phyloP scores from a whole-genome alignment of 2,113 vertebrate genomes.

The Diglossa brunneiventris region DNA sequence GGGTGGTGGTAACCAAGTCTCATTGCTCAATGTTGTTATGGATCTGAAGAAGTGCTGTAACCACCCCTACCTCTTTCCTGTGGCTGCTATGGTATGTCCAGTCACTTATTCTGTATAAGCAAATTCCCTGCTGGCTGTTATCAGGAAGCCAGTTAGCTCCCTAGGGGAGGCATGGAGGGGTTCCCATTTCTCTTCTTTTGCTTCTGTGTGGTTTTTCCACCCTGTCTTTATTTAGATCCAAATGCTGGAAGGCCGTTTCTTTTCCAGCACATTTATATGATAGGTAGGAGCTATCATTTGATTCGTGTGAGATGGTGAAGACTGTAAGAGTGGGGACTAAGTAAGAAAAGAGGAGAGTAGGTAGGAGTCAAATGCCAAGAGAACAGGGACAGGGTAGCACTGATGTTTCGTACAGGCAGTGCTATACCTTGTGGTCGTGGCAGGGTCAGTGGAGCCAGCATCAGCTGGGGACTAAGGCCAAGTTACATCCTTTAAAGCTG shows the following conservation, averaged over 20 bases:
- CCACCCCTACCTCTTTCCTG: slow-evolving; percentile 96
- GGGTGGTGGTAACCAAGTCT: slow-evolving; percentile 95
- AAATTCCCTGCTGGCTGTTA: not conserved
- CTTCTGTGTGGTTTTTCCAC: not conserved
- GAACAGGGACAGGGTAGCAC: not conserved
- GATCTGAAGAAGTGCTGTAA: slow-evolving; percentile 99
- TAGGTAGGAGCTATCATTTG: not conserved
- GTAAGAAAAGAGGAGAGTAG: not conserved
- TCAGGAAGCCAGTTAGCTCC: not conserved
- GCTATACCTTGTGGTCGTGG: not conserved
- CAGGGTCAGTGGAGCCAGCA: not conserved
- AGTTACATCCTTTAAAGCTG: not conserved
- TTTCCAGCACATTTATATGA: not conserved
- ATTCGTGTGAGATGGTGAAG: not conserved
- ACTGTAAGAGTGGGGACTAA: not conserved
- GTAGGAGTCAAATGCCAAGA: not conserved
- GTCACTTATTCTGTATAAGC: not conserved
- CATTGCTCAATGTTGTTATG: slow-evolving; percentile 96
- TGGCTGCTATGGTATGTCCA: slow-evolving; percentile 86
- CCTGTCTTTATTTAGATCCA: not conserved
- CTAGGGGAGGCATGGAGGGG: not conserved
- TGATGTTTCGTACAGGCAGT: not conserved
- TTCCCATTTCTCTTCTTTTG: not conserved
- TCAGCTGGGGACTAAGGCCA: not conserved
- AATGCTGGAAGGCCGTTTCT: not conserved